Conservation (phyloP, 1,140 invertebrate genomes). For the Brachystomella parvula region DNA sequence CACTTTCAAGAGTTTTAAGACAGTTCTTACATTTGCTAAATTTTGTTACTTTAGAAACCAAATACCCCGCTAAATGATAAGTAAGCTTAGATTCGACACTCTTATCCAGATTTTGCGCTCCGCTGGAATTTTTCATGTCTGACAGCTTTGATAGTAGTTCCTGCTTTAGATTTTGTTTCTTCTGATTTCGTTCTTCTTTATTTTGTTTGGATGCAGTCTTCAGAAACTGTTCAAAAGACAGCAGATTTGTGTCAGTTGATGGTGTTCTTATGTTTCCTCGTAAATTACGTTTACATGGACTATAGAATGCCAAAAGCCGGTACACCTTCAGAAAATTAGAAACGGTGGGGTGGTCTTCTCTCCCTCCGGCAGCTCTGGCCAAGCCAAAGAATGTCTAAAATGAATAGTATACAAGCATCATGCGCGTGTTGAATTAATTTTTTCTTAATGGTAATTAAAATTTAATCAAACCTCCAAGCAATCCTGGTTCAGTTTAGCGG, state of each 20-base stretch:
- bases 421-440: no score
- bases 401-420: neutral
- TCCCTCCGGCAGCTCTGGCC: conserved; percentile 22
- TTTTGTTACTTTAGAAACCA: neutral
- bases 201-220: neutral
- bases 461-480: neutral
- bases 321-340: conserved; percentile 29
- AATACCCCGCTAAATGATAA: neutral
- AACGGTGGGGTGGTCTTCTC: conserved; percentile 28
- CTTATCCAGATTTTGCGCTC: neutral
- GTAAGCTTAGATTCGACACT: neutral
- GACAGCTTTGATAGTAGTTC: neutral
- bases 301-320: conserved; percentile 27
- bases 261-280: neutral
- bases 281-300: conserved; percentile 10
- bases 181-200: neutral
- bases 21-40: neutral
- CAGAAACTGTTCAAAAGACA: neutral
- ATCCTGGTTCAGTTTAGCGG: neutral
- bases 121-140: neutral
- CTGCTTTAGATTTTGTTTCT: neutral
- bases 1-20: neutral
- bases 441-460: neutral
- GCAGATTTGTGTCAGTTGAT: neutral
- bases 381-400: conserved; percentile 24